phyloP scores from a whole-genome alignment of 2,797 vertebrate species.

The Falco naumanni region DNA sequence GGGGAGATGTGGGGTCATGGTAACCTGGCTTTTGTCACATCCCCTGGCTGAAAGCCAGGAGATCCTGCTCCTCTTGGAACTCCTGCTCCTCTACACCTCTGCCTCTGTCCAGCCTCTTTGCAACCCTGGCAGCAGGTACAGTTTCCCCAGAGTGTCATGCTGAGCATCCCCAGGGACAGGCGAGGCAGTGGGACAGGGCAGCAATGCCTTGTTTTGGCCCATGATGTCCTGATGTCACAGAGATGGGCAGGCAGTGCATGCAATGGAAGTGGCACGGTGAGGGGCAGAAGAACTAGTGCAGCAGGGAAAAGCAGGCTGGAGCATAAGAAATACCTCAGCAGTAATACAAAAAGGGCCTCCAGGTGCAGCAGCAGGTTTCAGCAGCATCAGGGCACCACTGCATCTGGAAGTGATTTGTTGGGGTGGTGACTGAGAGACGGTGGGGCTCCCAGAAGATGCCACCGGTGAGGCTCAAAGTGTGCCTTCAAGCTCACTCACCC shows the following conservation, averaged over 20 bases:
- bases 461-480: neutral
- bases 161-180: neutral
- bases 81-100: neutral
- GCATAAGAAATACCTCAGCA: neutral
- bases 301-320: neutral
- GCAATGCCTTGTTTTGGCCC: neutral
- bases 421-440: neutral
- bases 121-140: neutral
- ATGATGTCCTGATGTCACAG: fast-evolving
- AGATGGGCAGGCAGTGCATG: neutral
- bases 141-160: neutral
- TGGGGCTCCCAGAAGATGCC: neutral
- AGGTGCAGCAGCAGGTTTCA: neutral
- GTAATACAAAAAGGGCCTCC: neutral
- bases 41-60: neutral
- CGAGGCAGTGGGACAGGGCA: neutral
- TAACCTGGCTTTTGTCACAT: neutral
- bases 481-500: fast-evolving
- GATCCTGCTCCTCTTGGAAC: neutral
- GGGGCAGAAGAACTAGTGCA: neutral
- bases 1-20: neutral
- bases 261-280: neutral
- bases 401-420: neutral
- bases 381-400: fast-evolving
- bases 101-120: neutral